These are phyloP conservation scores for Copsychus sechellarum DNA, from an alignment of 2,113 vertebrate species.

Conservation along the genomic window DNA sequence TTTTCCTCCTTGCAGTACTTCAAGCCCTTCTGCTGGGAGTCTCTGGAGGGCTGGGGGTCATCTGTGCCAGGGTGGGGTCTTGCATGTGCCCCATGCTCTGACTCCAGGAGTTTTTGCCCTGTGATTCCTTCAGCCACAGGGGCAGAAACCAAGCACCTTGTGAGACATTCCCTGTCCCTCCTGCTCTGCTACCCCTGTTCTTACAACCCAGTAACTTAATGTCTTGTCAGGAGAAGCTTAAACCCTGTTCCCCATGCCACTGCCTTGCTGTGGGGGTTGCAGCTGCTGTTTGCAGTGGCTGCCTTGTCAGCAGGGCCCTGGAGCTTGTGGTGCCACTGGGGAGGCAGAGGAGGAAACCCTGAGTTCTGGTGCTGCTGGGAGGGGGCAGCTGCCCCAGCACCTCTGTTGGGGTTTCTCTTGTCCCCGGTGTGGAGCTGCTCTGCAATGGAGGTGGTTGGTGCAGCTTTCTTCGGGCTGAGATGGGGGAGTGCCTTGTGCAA, in stretches of 20 bases:
- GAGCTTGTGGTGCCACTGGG: not conserved
- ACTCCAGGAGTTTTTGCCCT: not conserved
- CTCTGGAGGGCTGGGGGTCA: not conserved
- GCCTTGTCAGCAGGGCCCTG: not conserved
- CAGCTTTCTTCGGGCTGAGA: not conserved
- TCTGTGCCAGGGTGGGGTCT: not conserved
- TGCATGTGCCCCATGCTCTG: slow-evolving; percentile 48
- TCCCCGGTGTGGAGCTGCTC: not conserved
- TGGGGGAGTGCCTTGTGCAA: not conserved
- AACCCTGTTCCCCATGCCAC: not conserved
- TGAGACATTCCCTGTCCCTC: not conserved
- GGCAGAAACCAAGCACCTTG: not conserved
- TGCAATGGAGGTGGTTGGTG: not conserved
- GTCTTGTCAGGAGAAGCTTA: not conserved
- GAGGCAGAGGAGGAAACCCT: not conserved
- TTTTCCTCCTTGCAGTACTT: not conserved
- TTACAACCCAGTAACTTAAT: not conserved
- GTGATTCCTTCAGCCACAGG: not conserved
- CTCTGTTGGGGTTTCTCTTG: fast-evolving
- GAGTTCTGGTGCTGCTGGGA: not conserved
- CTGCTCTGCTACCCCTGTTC: not conserved
- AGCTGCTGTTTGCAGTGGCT: not conserved
- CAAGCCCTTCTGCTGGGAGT: not conserved
- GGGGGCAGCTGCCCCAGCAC: not conserved
- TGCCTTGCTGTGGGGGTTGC: not conserved